Evolutionary conservation across 1,140 invertebrate species (phyloP).

Genomic region (Drosophila athabasca): DNA sequence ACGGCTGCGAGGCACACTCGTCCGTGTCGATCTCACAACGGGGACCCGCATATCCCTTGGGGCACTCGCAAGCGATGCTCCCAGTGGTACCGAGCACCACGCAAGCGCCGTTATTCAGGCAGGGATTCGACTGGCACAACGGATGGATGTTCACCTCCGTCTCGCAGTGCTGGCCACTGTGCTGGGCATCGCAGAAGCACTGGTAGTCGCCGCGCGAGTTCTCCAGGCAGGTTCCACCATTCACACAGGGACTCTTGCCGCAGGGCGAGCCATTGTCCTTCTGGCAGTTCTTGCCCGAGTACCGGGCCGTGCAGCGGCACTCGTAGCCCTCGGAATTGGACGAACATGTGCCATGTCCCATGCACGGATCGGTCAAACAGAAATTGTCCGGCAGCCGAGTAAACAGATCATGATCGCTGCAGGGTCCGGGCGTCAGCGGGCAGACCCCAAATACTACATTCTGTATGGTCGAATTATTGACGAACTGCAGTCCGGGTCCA

Average conservation of each 20-base stretch:
- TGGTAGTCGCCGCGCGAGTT: conserved; percentile 89
- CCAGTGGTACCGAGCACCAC: conserved; percentile 85
- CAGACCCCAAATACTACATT: conserved; percentile 90
- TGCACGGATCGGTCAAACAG: conserved; percentile 91
- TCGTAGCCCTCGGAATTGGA: conserved; percentile 89
- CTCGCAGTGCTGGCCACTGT: conserved; percentile 91
- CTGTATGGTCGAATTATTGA: conserved; percentile 86
- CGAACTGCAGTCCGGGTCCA: conserved; percentile 92
- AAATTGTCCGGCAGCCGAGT: conserved; percentile 86
- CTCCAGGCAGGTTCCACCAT: conserved; percentile 90
- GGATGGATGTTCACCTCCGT: conserved; percentile 88
- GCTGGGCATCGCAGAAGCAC: conserved; percentile 90
- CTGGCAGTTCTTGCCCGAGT: conserved; percentile 93
- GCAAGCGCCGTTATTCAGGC: conserved; percentile 89
- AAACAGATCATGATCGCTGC: conserved; percentile 86
- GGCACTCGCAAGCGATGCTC: conserved; percentile 88
- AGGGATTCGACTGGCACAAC: conserved; percentile 90
- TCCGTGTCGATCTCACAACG: conserved; percentile 89
- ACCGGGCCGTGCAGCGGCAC: conserved; percentile 91
- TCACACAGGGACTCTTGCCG: conserved; percentile 88
- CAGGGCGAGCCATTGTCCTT: conserved; percentile 90
- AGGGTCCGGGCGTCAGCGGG: conserved; percentile 88
- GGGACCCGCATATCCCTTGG: conserved; percentile 86
- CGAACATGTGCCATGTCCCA: conserved; percentile 91
- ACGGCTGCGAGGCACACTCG: conserved; percentile 90